Evolutionary conservation across 2,113 vertebrate genomes (phyloP).

Genomic region (Excalfactoria chinensis): DNA sequence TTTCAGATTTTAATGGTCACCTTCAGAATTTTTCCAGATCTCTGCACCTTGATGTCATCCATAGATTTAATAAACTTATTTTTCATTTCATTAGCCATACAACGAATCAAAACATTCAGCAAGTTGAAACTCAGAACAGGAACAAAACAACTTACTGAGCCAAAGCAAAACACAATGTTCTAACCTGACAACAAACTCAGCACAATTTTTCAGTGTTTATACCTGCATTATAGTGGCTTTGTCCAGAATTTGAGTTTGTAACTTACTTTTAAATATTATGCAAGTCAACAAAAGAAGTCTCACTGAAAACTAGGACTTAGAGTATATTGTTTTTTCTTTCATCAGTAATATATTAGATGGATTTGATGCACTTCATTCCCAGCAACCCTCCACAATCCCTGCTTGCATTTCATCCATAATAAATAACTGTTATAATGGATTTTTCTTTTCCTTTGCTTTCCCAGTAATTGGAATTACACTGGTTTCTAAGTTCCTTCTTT

Average conservation of each 20-base stretch:
- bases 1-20: slow-evolving; percentile 22
- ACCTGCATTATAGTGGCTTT: neutral
- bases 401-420: neutral
- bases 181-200: slow-evolving; percentile 5
- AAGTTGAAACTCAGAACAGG: neutral
- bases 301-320: neutral
- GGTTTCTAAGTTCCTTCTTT: neutral
- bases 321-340: neutral
- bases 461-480: neutral
- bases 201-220: neutral
- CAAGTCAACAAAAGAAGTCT: neutral
- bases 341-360: neutral
- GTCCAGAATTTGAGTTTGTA: neutral
- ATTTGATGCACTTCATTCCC: neutral
- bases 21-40: neutral
- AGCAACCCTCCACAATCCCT: neutral
- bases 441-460: neutral
- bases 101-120: neutral
- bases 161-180: neutral
- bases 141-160: neutral
- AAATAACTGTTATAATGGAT: neutral
- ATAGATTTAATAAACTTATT: slow-evolving; percentile 13
- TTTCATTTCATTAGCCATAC: neutral
- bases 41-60: neutral
- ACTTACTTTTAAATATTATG: neutral